phyloP scores from a whole-genome alignment of 2,888 invertebrate genomes.

The Thereva unica region DNA sequence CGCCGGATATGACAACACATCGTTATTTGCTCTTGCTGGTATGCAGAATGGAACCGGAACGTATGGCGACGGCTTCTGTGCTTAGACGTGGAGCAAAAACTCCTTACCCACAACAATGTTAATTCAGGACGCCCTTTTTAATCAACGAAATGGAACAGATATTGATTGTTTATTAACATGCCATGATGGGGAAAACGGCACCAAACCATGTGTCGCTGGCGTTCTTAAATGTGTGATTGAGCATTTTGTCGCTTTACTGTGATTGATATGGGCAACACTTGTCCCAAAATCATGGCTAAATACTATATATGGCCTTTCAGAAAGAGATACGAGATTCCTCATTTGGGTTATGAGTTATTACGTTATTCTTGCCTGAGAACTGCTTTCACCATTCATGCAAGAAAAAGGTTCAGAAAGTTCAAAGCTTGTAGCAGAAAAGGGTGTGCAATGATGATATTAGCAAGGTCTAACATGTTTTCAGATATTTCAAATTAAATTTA shows the following conservation, averaged over 20 bases:
- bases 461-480: no score
- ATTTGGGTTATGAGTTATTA: no score
- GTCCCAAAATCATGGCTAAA: neutral
- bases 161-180: constrained; percentile 49
- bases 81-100: constrained; percentile 9
- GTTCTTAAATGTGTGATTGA: constrained; percentile 31
- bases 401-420: no score
- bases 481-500: no score
- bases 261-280: constrained; percentile 21
- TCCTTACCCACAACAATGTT: constrained; percentile 22
- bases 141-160: constrained; percentile 48
- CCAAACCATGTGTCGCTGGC: constrained; percentile 27
- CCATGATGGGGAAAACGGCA: constrained; percentile 34
- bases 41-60: constrained; percentile 29
- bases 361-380: no score
- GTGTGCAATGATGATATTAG: no score
- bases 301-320: no score
- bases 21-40: constrained; percentile 36
- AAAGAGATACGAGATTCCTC: no score
- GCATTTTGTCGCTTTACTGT: constrained; percentile 29
- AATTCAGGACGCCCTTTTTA: constrained; percentile 42
- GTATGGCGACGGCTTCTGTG: constrained; percentile 18
- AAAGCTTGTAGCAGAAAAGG: no score
- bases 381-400: no score
- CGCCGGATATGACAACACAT: constrained; percentile 48